These are phyloP conservation scores for Enteromius treurensis DNA, from an alignment of 2,797 vertebrate species.

Conservation along the genomic window DNA sequence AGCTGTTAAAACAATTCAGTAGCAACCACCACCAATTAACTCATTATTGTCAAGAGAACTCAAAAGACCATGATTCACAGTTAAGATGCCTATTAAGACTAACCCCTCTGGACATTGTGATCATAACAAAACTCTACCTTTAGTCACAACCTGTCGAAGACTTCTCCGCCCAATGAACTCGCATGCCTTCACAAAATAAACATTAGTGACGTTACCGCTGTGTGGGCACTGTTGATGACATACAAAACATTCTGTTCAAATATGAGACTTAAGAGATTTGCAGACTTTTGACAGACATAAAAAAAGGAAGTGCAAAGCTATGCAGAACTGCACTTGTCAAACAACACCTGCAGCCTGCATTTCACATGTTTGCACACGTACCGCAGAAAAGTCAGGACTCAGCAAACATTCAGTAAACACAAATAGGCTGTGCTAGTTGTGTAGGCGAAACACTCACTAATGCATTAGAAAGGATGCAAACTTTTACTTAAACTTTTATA, in stretches of 20 bases:
- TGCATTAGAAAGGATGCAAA: conserved; percentile 1
- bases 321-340: conserved; percentile 70
- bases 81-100: conserved; percentile 15
- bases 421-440: conserved; percentile 56
- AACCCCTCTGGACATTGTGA: conserved; percentile 45
- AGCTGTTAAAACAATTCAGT: conserved; percentile 39
- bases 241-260: conserved; percentile 48
- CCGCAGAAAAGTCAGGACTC: conserved; percentile 24
- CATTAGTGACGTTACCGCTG: conserved; percentile 55
- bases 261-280: conserved; percentile 70
- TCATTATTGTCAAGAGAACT: conserved; percentile 40
- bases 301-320: conserved; percentile 57
- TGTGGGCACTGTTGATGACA: conserved; percentile 52
- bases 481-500: neutral
- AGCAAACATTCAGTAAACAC: conserved; percentile 56
- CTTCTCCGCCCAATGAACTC: conserved; percentile 52
- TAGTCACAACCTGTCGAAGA: conserved; percentile 48
- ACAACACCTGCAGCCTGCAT: conserved; percentile 68
- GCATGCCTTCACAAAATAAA: conserved; percentile 59
- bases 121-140: conserved; percentile 48
- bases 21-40: conserved; percentile 49
- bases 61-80: conserved; percentile 21
- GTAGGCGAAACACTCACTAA: neutral
- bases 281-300: conserved; percentile 71
- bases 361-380: conserved; percentile 55